Percentiles rank a stretch among this genome's conserved stretches.
Conservation (phyloP, 2,888 invertebrate species). For the Phalera bucephala region DNA sequence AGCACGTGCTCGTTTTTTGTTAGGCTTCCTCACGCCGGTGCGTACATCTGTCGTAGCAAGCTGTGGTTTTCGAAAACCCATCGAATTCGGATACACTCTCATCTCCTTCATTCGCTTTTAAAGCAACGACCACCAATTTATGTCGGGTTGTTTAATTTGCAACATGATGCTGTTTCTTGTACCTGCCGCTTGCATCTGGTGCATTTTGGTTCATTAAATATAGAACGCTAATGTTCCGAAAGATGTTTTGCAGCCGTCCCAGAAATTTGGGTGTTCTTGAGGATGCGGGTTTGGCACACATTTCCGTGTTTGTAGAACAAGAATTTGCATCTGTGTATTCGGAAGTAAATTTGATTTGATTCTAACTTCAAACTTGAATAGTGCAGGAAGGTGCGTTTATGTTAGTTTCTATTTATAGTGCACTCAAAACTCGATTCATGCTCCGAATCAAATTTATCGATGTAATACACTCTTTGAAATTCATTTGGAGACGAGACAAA, state of each 20-base stretch:
- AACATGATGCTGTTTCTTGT: constrained; percentile 71
- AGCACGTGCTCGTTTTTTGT: constrained; percentile 77
- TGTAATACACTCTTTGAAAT: too few species aligned
- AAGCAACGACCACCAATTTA: too few species aligned
- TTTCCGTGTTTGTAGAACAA: constrained; percentile 31
- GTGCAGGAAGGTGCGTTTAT: too few species aligned
- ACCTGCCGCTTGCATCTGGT: constrained; percentile 76
- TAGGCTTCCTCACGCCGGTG: constrained; percentile 67
- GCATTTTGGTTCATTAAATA: constrained; percentile 70
- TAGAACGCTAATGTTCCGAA: constrained; percentile 49
- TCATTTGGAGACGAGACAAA: too few species aligned
- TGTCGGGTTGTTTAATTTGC: constrained; percentile 59
- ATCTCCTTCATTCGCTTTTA: too few species aligned
- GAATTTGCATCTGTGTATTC: constrained; percentile 10
- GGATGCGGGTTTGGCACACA: constrained; percentile 29
- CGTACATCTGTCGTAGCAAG: constrained; percentile 75
- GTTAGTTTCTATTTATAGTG: too few species aligned
- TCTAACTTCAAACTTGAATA: too few species aligned
- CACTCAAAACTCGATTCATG: too few species aligned
- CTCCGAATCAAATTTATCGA: too few species aligned
- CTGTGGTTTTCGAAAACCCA: constrained; percentile 66
- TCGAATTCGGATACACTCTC: constrained; percentile 38
- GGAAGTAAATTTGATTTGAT: too few species aligned
- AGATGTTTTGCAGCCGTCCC: constrained; percentile 41
- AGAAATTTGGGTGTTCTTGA: constrained; percentile 16